phyloP scores from a whole-genome alignment of 2,113 vertebrate genomes.

The Colaptes auratus region DNA sequence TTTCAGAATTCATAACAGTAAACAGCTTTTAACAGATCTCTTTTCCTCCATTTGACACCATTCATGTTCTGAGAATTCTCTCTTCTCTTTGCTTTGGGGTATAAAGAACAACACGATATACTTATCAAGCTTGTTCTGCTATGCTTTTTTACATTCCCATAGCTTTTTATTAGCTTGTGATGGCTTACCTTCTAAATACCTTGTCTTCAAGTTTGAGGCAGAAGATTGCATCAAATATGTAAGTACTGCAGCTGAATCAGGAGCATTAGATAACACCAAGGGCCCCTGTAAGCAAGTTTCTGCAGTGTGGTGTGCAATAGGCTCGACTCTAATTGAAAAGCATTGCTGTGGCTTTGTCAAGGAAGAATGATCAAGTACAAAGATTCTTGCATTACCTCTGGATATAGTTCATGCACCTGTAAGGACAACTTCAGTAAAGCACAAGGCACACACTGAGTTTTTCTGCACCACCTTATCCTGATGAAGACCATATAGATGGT shows the following conservation, averaged over 20 bases:
- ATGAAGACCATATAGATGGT: not conserved
- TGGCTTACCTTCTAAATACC: not conserved
- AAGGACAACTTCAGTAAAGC: not conserved
- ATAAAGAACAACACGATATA: not conserved
- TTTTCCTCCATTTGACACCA: not conserved
- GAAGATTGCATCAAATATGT: not conserved
- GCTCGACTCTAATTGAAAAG: not conserved
- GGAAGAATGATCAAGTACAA: not conserved
- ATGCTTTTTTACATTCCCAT: not conserved
- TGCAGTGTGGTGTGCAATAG: not conserved
- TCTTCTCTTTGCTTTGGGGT: not conserved
- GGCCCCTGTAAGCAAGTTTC: not conserved
- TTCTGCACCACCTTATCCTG: not conserved
- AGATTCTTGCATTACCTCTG: not conserved
- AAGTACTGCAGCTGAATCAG: not conserved
- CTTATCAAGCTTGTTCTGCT: not conserved
- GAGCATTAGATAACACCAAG: not conserved
- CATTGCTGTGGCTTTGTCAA: not conserved
- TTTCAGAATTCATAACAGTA: not conserved
- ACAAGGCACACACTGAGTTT: not conserved
- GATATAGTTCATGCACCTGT: not conserved
- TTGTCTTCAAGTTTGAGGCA: not conserved
- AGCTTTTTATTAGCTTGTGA: not conserved
- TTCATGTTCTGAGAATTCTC: not conserved
- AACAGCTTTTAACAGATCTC: not conserved